phyloP scores from a whole-genome alignment of 1,140 invertebrate genomes.

The Meloidogyne hapla region DNA sequence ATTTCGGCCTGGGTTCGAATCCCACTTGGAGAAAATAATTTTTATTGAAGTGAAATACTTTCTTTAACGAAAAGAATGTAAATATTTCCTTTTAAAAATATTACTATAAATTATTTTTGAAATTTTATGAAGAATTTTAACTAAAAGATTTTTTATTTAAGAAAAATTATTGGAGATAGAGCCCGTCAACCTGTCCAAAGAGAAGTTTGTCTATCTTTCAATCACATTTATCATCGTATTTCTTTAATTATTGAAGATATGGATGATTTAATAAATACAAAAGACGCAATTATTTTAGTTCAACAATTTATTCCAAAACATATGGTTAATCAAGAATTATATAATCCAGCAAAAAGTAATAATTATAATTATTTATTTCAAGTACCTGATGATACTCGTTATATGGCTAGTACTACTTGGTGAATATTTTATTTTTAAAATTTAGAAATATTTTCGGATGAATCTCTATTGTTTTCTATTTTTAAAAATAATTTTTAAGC shows the following conservation, averaged over 20 bases:
- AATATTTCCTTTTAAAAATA: no score
- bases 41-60: background rate
- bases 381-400: conserved; percentile 53
- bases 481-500: conserved; percentile 18
- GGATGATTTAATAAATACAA: background rate
- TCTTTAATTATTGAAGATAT: conserved; percentile 32
- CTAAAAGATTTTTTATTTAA: conserved; percentile 18
- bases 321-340: conserved; percentile 30
- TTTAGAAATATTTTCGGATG: no score
- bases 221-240: conserved; percentile 76
- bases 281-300: conserved; percentile 32
- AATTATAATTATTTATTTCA: conserved; percentile 63
- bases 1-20: background rate
- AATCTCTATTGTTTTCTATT: background rate
- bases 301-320: conserved; percentile 48
- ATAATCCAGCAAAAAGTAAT: conserved; percentile 15
- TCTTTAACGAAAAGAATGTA: no score
- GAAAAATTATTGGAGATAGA: conserved; percentile 27
- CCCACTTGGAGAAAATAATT: background rate
- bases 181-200: conserved; percentile 26
- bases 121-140: no score
- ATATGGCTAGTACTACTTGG: conserved; percentile 52
- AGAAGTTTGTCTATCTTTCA: conserved; percentile 48
- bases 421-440: no score
- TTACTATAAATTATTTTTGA: no score